phyloP scores from a whole-genome alignment of 1,140 invertebrate species.

The Aphelinus certus region DNA sequence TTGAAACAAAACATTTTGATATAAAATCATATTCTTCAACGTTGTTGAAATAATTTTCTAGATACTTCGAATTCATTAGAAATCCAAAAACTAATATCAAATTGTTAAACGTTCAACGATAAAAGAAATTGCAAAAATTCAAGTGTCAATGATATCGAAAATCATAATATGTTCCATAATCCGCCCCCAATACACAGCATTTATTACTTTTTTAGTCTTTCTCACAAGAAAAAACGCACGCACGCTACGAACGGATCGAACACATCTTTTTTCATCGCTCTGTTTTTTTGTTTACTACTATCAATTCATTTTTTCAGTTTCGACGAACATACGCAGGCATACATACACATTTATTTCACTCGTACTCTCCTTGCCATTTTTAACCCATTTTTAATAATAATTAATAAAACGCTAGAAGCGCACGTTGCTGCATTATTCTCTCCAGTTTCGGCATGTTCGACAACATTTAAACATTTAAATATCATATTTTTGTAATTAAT shows the following conservation, averaged over 20 bases:
- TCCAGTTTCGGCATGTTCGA: conserved; percentile 46
- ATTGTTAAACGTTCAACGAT: no score
- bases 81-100: no score
- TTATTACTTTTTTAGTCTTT: conserved; percentile 39
- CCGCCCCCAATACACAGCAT: conserved; percentile 57
- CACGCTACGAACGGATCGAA: conserved; percentile 29
- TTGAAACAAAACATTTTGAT: no score
- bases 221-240: conserved; percentile 38
- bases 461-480: conserved; percentile 63
- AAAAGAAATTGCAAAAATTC: conserved; percentile 29
- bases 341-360: conserved; percentile 30
- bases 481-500: conserved; percentile 59
- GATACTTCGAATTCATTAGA: no score
- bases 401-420: conserved; percentile 42
- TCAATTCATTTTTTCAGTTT: conserved; percentile 32
- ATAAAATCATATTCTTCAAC: no score
- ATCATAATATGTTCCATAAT: conserved; percentile 51
- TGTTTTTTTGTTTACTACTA: conserved; percentile 19
- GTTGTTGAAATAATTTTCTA: no score
- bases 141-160: conserved; percentile 53
- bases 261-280: conserved; percentile 33
- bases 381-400: conserved; percentile 35
- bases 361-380: conserved; percentile 24
- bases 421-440: conserved; percentile 36
- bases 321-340: conserved; percentile 28